Evolutionary conservation across 2,113 vertebrate species (phyloP).

Genomic region (human (Homo sapiens)): GRCh38 chr12:1973001-1973500

Average conservation of each 20-base stretch:
- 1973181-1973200: constrained; percentile 71
- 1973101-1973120: constrained; percentile 24
- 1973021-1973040: constrained; percentile 26
- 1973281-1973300: neutral
- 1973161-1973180: constrained; percentile 59
- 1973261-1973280: constrained; percentile 23
- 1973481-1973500: neutral
- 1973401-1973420: neutral
- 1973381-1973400: neutral
- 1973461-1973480: neutral
- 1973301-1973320: neutral
- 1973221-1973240: constrained; percentile 65
- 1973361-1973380: constrained; percentile 34
- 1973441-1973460: constrained; percentile 27
- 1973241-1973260: constrained; percentile 13
- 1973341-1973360: neutral
- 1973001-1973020: neutral
- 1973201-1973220: constrained; percentile 76
- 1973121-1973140: constrained; percentile 46
- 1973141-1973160: constrained; percentile 50
- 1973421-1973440: neutral
- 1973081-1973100: constrained; percentile 33
- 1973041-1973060: neutral
- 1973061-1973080: constrained; percentile 44
- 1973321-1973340: neutral